Conservation (phyloP, 2,888 invertebrate genomes). For the Dolichomitus sp. region DNA sequence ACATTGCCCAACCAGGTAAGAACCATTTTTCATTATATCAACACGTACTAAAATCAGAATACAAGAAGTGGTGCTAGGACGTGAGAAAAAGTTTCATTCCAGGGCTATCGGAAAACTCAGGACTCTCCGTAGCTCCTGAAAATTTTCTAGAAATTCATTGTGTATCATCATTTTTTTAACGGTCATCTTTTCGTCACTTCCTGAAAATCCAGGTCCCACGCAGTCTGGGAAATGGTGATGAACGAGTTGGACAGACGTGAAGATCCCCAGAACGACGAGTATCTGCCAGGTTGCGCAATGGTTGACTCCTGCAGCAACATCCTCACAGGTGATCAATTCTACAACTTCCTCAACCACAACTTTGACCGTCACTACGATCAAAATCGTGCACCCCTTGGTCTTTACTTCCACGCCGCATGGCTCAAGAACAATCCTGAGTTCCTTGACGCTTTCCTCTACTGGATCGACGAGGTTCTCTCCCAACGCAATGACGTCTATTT, state of each 20-base stretch:
- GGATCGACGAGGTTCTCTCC: conserved; percentile 95
- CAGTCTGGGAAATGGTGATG: conserved; percentile 99
- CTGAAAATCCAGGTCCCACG: conserved; percentile 89
- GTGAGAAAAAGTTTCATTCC: not conserved
- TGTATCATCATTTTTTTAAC: not conserved
- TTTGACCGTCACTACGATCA: conserved; percentile 97
- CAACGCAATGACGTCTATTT: conserved; percentile 97
- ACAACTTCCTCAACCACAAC: conserved; percentile 97
- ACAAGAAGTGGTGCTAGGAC: not conserved
- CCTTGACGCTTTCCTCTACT: conserved; percentile 96
- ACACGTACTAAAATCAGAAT: not conserved
- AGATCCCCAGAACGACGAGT: conserved; percentile 96
- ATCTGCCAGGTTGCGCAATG: conserved; percentile 97
- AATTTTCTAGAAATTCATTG: not conserved
- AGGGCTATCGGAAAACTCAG: not conserved
- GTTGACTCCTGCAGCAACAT: conserved; percentile 98
- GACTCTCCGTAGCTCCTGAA: not conserved
- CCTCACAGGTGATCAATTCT: conserved; percentile 96
- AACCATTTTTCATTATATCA: not conserved
- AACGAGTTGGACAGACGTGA: conserved; percentile 97
- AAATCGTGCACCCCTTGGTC: conserved; percentile 95
- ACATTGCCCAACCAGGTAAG: conserved; percentile 93
- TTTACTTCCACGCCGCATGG: conserved; percentile 98
- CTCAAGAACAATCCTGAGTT: conserved; percentile 97
- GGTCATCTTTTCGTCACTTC: not conserved